Conservation (phyloP, 2,113 vertebrate species). For the Lutjanus erythropterus region DNA sequence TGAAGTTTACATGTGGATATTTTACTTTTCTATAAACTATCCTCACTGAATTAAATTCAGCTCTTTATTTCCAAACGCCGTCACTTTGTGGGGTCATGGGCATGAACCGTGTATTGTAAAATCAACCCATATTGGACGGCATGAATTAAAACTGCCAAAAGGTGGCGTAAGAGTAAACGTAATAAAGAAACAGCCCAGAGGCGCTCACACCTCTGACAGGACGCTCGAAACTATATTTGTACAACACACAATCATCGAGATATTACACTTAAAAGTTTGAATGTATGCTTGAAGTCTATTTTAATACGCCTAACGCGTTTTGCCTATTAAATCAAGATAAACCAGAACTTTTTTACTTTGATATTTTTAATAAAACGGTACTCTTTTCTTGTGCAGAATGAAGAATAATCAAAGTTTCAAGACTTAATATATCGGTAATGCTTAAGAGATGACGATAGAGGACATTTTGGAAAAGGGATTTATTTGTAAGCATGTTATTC, state of each 20-base stretch:
- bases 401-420: neutral
- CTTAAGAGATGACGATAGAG: neutral
- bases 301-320: neutral
- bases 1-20: neutral
- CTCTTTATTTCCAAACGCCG: neutral
- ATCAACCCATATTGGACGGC: neutral
- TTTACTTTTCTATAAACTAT: neutral
- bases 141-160: conserved; percentile 45
- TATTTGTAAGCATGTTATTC: neutral
- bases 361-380: neutral
- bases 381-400: neutral
- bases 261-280: neutral
- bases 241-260: neutral
- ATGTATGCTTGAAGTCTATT: neutral
- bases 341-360: neutral
- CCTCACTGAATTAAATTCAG: neutral
- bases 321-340: neutral
- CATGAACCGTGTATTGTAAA: neutral
- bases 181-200: conserved; percentile 1
- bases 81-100: neutral
- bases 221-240: neutral
- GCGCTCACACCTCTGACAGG: conserved; percentile 27
- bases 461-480: neutral
- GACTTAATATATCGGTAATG: neutral
- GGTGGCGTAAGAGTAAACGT: conserved; percentile 74